Evolutionary conservation across 2,113 vertebrate species (phyloP).

Genomic region (Alethe diademata): DNA sequence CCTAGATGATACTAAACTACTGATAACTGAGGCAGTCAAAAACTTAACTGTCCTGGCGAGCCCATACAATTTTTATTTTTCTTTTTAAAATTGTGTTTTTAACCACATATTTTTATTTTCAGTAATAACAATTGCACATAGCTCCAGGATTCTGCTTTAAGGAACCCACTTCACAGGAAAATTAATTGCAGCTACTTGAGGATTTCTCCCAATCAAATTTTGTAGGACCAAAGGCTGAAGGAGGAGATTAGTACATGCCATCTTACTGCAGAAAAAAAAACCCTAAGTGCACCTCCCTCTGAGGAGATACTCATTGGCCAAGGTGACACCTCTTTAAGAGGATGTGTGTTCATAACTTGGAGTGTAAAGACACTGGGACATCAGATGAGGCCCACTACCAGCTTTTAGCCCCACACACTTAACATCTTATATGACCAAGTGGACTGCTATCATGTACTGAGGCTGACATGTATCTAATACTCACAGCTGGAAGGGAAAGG

Average conservation of each 20-base stretch:
- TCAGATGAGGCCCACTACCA: not conserved
- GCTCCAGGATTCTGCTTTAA: constrained; percentile 17
- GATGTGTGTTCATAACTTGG: not conserved
- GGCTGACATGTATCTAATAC: not conserved
- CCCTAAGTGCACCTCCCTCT: not conserved
- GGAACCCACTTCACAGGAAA: not conserved
- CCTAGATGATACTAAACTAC: not conserved
- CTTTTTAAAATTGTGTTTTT: not conserved
- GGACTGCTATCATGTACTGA: not conserved
- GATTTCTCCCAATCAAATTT: not conserved
- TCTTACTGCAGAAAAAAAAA: not conserved
- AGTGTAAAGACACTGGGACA: not conserved
- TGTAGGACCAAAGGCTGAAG: not conserved
- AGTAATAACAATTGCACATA: not conserved
- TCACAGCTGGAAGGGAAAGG: not conserved
- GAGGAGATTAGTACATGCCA: not conserved
- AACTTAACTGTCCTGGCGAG: not conserved
- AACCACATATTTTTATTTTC: not conserved
- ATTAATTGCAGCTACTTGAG: not conserved
- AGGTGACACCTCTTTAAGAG: not conserved
- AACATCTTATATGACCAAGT: fast-evolving
- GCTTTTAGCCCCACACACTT: not conserved
- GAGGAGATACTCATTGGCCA: not conserved
- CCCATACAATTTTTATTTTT: not conserved
- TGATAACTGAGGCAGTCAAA: not conserved